Evolutionary conservation across 1,140 invertebrate genomes (phyloP).

Genomic region (Dendrolimus punctatus): DNA sequence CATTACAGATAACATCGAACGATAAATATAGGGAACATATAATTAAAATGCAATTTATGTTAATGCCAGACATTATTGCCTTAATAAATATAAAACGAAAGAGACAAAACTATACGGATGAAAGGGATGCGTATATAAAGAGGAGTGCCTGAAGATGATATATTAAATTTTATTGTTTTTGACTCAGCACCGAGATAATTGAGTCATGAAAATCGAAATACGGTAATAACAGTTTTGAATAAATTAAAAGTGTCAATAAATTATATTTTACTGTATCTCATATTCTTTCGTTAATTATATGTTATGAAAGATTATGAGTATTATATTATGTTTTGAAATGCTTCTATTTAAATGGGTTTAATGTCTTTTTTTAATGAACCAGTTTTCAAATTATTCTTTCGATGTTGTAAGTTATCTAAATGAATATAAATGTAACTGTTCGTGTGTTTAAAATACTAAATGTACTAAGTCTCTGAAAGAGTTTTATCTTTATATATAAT

Average conservation of each 20-base stretch:
- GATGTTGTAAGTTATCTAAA: background rate
- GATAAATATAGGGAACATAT: slow-evolving; percentile 15
- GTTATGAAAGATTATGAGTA: background rate
- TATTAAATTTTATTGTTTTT: slow-evolving; percentile 36
- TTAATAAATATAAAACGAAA: slow-evolving; percentile 21
- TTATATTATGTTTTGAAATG: slow-evolving; percentile 9
- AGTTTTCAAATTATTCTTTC: too few relatives aligned
- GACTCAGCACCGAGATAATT: slow-evolving; percentile 22
- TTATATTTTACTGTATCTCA: slow-evolving; percentile 10
- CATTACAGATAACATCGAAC: slow-evolving; percentile 7
- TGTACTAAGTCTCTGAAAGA: background rate
- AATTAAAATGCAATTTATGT: slow-evolving; percentile 31
- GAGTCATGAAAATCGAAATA: slow-evolving; percentile 30
- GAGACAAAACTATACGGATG: slow-evolving; percentile 16
- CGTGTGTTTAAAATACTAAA: slow-evolving; percentile 2
- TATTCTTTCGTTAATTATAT: too few relatives aligned
- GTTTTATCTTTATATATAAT: too few relatives aligned
- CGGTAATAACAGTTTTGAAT: slow-evolving; percentile 14
- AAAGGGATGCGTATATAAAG: slow-evolving; percentile 1
- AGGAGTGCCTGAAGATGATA: slow-evolving; percentile 16
- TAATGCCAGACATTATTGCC: slow-evolving; percentile 26
- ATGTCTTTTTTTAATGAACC: too few relatives aligned
- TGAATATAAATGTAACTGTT: background rate
- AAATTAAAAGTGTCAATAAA: slow-evolving; percentile 18
- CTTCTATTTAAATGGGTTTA: background rate